Base-by-base conservation (phyloP, 2,113 vertebrate species). In the Zootoca vivipara region DNA sequence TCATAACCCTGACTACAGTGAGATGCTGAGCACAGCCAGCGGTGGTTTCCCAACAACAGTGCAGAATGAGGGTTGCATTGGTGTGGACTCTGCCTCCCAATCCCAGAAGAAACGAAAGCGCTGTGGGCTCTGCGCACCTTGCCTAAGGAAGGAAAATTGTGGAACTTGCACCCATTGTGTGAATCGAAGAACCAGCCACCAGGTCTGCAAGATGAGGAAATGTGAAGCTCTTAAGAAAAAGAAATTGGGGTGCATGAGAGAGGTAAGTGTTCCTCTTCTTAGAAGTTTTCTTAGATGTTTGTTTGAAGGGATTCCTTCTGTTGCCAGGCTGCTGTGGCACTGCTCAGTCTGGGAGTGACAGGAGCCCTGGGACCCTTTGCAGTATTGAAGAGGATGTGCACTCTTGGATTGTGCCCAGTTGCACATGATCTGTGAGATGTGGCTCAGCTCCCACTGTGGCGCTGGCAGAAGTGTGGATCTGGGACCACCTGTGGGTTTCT, bases 131-230 rank as follows among this genome's bases (percentile, higher is more conserved):
- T 99, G 98, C 56, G 88, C 86, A 26, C 98, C 98, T 9, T 99
- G 98, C 87, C 95, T 97, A 79, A 95, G 96, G 69, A 96, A 93
- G 62, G 96, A 97, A 64, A 98, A 98, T 94, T 99, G 98, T 1
- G 97, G 98, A 9, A 91, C 91, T n/a, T 99, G 98, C 65, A 93
- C 93, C 87, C 98, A 97, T 96, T 99, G 98, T 85, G 86, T 97
- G 83, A 98, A 98, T 93, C 97, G 98, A 77, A 97, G 96, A 90
- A 98, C 97, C 0, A 96, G 97, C 38, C 98, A 99, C 92, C 98
- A 98, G 94, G 98, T 98, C 93, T 99, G 97, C 93, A 98, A 97
- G 88, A 96, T 97, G 94, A 97, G 98, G 89, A 98, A 98, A 91
- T 98, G 97, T 85, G 95, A 98, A 22, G 95, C 97, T 94, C 97